phyloP scores from a whole-genome alignment of 2,797 vertebrate genomes.

The Eospalax fontanierii region DNA sequence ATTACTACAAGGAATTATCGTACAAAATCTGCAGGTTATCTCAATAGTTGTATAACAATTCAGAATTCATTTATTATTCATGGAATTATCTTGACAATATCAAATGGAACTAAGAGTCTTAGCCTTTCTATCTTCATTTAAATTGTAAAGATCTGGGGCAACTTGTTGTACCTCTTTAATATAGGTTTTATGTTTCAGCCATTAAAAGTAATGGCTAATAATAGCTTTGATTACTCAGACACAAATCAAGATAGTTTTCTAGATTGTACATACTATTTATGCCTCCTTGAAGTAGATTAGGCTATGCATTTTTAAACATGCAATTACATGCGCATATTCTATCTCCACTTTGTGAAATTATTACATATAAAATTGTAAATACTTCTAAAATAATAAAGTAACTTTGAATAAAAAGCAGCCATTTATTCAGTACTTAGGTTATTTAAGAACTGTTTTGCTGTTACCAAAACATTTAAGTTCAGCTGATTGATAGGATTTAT shows the following conservation, averaged over 20 bases:
- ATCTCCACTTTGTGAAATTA: neutral
- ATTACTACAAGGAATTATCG: neutral
- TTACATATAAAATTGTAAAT: slow-evolving; percentile 16
- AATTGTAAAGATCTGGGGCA: neutral
- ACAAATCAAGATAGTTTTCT: slow-evolving; percentile 25
- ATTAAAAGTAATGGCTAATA: slow-evolving; percentile 20
- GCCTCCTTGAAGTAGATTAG: neutral
- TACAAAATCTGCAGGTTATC: neutral
- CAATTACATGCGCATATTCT: neutral
- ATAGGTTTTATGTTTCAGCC: neutral
- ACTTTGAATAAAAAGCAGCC: neutral
- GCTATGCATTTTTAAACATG: neutral
- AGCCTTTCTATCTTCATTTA: slow-evolving; percentile 16
- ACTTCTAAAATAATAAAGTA: neutral
- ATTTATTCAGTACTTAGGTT: neutral
- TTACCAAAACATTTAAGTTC: neutral
- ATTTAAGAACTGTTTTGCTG: neutral
- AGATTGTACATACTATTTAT: neutral
- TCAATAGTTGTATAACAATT: slow-evolving; percentile 12
- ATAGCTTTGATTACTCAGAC: neutral
- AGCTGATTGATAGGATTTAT: neutral
- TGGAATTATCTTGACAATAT: neutral
- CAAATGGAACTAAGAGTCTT: neutral
- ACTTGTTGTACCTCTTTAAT: neutral
- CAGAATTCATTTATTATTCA: slow-evolving; percentile 13